Conservation (phyloP, 2,113 vertebrate genomes). For the Tachuris rubrigastra region DNA sequence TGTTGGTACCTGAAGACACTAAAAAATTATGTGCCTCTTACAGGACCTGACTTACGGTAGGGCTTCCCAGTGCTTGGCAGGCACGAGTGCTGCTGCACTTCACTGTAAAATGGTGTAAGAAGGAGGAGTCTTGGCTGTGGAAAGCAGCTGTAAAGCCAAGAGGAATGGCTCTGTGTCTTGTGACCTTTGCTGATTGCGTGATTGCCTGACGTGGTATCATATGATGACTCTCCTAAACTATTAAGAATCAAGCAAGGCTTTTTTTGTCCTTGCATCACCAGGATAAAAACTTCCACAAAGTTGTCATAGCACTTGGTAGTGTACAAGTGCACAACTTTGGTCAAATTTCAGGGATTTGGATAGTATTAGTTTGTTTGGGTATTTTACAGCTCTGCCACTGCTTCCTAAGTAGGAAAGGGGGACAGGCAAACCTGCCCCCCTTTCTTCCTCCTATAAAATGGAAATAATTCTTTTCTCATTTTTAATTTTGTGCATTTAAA, state of each 20-base stretch:
- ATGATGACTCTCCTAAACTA: background rate
- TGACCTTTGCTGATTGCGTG: background rate
- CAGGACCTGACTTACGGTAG: rapidly evolving
- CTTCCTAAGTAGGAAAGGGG: too few species aligned
- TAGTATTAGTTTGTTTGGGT: rapidly evolving
- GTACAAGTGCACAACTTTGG: background rate
- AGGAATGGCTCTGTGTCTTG: background rate
- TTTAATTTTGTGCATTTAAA: background rate
- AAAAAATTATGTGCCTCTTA: background rate
- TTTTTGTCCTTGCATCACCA: background rate
- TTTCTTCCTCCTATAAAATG: background rate
- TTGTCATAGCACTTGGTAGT: background rate
- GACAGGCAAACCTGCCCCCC: background rate
- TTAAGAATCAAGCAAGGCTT: background rate
- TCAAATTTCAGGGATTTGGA: background rate
- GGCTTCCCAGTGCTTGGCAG: background rate
- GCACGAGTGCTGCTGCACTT: background rate
- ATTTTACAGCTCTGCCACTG: background rate
- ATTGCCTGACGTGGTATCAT: background rate
- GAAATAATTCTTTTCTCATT: background rate
- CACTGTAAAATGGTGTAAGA: background rate
- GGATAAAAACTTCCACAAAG: background rate
- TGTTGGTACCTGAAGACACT: background rate
- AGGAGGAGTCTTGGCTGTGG: background rate
- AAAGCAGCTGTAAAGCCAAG: background rate